phyloP scores from a whole-genome alignment of 2,113 vertebrate species.

The Haemorhous mexicanus region DNA sequence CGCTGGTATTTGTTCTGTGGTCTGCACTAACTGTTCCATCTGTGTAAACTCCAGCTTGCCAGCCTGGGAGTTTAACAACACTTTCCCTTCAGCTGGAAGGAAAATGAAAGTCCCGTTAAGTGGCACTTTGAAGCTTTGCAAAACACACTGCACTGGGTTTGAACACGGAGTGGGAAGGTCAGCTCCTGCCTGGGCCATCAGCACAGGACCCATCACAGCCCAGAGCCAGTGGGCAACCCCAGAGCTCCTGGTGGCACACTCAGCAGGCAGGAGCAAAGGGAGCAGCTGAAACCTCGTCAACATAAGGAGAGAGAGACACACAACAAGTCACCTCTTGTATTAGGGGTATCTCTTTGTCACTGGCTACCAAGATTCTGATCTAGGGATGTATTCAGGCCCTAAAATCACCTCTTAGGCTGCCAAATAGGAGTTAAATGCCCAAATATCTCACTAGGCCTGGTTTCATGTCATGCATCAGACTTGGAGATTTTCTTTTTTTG shows the following conservation, averaged over 20 bases:
- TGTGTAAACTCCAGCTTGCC: conserved; percentile 79
- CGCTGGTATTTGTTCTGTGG: conserved; percentile 82
- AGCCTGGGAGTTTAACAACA: conserved; percentile 66
- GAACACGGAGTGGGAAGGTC: background rate
- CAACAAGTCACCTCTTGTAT: background rate
- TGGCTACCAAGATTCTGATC: background rate
- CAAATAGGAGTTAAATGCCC: background rate
- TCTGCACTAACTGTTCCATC: conserved; percentile 82
- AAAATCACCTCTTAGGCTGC: background rate
- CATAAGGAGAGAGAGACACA: fast-evolving
- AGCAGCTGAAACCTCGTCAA: background rate
- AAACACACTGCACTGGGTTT: conserved; percentile 12
- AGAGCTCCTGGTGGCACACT: too few species aligned
- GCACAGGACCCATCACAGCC: fast-evolving
- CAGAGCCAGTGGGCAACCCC: fast-evolving
- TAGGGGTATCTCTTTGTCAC: background rate
- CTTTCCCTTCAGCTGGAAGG: conserved; percentile 70
- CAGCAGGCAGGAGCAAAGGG: background rate
- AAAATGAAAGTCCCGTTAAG: conserved; percentile 68
- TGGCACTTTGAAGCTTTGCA: conserved; percentile 70
- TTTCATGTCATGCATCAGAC: background rate
- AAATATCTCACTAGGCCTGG: background rate
- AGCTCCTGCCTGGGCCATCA: background rate
- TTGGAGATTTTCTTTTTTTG: background rate
- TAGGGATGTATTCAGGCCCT: background rate